Conservation (phyloP, 2,797 vertebrate genomes). For the Alcedo atthis region DNA sequence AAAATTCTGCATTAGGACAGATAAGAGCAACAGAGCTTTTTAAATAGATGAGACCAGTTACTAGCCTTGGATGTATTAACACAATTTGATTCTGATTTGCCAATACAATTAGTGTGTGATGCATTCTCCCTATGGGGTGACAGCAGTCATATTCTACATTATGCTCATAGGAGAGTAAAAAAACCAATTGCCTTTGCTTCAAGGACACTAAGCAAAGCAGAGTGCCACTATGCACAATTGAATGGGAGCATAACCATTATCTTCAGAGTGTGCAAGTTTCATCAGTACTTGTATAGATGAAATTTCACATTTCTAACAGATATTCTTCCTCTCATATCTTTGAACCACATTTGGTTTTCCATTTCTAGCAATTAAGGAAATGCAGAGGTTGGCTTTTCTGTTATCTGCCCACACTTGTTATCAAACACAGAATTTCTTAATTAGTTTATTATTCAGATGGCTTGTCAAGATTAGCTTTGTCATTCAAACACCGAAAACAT, state of each 20-base stretch:
- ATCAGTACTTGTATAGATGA: not conserved
- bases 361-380: slow-evolving; percentile 41
- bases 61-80: slow-evolving; percentile 19
- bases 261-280: slow-evolving; percentile 21
- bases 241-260: slow-evolving; percentile 24
- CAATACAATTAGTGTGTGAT: slow-evolving; percentile 47
- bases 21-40: not conserved
- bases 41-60: not conserved
- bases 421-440: slow-evolving; percentile 37
- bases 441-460: slow-evolving; percentile 42
- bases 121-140: not conserved
- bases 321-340: slow-evolving; percentile 6
- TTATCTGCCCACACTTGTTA: slow-evolving; percentile 34
- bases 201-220: slow-evolving; percentile 56
- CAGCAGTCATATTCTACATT: slow-evolving; percentile 12
- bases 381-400: slow-evolving; percentile 1
- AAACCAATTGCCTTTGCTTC: slow-evolving; percentile 66
- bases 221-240: slow-evolving; percentile 27
- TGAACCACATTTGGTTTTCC: slow-evolving; percentile 4
- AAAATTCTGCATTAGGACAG: not conserved
- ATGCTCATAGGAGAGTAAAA: slow-evolving; percentile 47
- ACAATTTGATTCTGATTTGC: slow-evolving; percentile 55
- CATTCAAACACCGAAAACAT: not conserved
- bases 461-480: slow-evolving; percentile 34
- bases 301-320: slow-evolving; percentile 36